Evolutionary conservation across 2,113 vertebrate species (phyloP).

Genomic region (Morphnarchus princeps): DNA sequence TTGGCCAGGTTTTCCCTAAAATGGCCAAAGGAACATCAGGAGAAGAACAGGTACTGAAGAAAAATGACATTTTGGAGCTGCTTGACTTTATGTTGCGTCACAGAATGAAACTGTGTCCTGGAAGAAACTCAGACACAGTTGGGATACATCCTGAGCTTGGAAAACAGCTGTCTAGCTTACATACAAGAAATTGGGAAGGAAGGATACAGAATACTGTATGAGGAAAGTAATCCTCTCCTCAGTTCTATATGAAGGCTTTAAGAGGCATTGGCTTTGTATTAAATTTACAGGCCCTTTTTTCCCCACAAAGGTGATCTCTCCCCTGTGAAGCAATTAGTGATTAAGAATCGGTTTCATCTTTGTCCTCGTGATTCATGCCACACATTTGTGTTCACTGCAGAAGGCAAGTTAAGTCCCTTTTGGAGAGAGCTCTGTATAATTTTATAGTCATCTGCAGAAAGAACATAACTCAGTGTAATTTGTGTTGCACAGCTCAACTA

Average conservation of each 20-base stretch:
- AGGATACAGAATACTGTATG: background rate
- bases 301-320: background rate
- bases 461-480: constrained; percentile 43
- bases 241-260: background rate
- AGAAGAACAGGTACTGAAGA: background rate
- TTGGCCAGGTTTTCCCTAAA: background rate
- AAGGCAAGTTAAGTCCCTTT: constrained; percentile 18
- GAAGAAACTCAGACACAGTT: background rate
- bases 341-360: constrained; percentile 25
- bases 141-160: background rate
- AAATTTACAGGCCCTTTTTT: background rate
- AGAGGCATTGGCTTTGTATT: background rate
- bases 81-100: background rate
- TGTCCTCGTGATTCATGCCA: constrained; percentile 22
- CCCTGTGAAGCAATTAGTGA: constrained; percentile 31
- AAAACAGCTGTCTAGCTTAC: background rate
- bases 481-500: constrained; percentile 6
- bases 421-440: constrained; percentile 25
- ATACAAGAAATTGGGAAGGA: background rate
- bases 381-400: constrained; percentile 16
- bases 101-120: background rate
- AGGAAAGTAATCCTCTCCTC: background rate
- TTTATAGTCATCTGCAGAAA: constrained; percentile 25
- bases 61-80: background rate
- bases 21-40: background rate